Conservation (phyloP, 64 coral and sea anemone genomes). For the Stichodactyla mertensii region DNA sequence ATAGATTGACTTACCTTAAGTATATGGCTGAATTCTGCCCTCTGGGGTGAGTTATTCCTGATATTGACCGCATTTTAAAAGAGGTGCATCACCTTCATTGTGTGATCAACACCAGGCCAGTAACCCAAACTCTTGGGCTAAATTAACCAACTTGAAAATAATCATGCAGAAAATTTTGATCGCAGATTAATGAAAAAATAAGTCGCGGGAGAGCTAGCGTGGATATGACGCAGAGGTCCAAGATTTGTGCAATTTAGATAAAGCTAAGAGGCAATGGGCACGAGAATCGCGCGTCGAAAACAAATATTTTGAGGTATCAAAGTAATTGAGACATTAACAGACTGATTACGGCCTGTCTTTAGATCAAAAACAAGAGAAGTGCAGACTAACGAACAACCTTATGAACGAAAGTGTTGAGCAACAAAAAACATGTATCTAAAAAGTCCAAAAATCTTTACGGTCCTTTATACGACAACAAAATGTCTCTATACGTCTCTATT, state of each 20-base stretch:
- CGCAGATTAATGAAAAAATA: too few relatives aligned
- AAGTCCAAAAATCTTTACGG: background rate
- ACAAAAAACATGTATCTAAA: background rate
- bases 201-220: too few relatives aligned
- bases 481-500: background rate
- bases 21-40: background rate
- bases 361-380: background rate
- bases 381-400: background rate
- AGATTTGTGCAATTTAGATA: background rate
- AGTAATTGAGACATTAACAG: background rate
- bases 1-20: background rate
- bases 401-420: background rate
- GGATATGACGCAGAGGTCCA: too few relatives aligned
- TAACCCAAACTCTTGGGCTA: background rate
- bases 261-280: background rate
- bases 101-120: background rate
- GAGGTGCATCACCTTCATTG: background rate
- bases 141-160: background rate
- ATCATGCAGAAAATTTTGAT: too few relatives aligned
- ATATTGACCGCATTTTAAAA: background rate
- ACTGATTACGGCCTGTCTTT: background rate
- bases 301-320: background rate
- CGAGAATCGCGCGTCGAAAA: background rate
- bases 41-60: background rate
- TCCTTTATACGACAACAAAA: background rate